Conservation (phyloP, 2,888 invertebrate species). For the Eilema griseolum region DNA sequence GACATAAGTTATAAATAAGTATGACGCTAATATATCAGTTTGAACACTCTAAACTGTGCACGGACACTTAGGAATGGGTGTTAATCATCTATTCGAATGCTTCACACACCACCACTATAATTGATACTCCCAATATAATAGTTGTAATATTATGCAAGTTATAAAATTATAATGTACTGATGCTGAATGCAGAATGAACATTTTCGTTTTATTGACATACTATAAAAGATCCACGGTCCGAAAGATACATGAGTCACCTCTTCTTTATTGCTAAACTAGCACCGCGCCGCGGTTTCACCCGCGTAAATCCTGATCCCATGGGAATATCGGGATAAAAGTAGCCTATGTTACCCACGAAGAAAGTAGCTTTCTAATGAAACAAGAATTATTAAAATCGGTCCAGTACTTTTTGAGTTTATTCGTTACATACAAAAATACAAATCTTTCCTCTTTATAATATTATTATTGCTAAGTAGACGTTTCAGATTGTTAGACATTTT, state of each 20-base stretch:
- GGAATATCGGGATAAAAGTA: too few relatives aligned
- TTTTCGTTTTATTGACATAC: background rate
- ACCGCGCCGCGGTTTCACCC: too few relatives aligned
- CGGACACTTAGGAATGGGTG: background rate
- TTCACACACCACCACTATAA: slow-evolving; percentile 3
- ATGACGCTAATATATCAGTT: slow-evolving; percentile 7
- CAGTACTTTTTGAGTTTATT: too few relatives aligned
- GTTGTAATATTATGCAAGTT: slow-evolving; percentile 13
- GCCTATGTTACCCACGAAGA: too few relatives aligned
- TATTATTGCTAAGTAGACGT: too few relatives aligned
- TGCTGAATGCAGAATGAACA: background rate
- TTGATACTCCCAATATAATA: slow-evolving; percentile 6
- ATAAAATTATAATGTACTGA: slow-evolving; percentile 1
- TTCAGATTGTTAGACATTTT: too few relatives aligned
- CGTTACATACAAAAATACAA: too few relatives aligned
- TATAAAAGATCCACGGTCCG: background rate
- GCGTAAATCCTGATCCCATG: too few relatives aligned
- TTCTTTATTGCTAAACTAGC: too few relatives aligned
- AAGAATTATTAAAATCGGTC: too few relatives aligned
- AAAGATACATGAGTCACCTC: background rate
- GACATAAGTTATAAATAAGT: slow-evolving; percentile 11
- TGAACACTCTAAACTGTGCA: background rate
- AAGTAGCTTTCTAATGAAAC: too few relatives aligned
- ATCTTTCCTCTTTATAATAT: too few relatives aligned
- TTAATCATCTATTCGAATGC: slow-evolving; percentile 13